These are phyloP conservation scores for Lepas anatifera DNA, from an alignment of 2,888 invertebrate genomes.

Conservation along the genomic window DNA sequence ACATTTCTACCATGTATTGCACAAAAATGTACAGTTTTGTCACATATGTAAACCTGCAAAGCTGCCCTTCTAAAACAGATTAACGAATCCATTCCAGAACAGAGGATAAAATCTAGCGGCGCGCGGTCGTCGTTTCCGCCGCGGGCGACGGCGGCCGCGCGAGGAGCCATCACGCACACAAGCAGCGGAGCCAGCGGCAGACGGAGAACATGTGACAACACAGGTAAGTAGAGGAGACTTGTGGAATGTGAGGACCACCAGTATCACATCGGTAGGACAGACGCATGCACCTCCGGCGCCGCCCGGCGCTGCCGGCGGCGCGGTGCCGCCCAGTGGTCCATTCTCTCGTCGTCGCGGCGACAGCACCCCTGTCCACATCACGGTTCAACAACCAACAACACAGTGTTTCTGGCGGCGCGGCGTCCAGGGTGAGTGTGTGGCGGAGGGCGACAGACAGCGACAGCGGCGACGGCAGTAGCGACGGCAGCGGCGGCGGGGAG, in stretches of 20 bases:
- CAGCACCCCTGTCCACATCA: too few relatives aligned
- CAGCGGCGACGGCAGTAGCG: too few relatives aligned
- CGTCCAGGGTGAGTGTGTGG: too few relatives aligned
- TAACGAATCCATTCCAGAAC: neutral
- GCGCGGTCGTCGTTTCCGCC: too few relatives aligned
- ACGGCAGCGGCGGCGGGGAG: too few relatives aligned
- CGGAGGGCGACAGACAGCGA: too few relatives aligned
- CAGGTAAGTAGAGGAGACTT: neutral
- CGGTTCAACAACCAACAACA: too few relatives aligned
- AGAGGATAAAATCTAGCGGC: neutral
- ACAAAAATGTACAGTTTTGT: neutral
- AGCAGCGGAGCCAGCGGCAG: neutral
- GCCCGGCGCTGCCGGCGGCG: neutral
- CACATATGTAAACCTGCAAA: neutral
- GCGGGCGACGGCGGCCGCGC: too few relatives aligned
- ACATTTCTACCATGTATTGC: slow-evolving; percentile 2
- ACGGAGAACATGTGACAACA: neutral
- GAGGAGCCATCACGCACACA: too few relatives aligned
- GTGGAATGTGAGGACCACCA: neutral
- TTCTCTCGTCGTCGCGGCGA: too few relatives aligned
- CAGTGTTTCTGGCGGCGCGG: too few relatives aligned
- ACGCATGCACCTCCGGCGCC: neutral
- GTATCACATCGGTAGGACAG: neutral
- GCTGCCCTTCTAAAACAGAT: neutral
- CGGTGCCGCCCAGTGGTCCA: too few relatives aligned